Percentiles rank a stretch among this genome's conserved stretches.
These are phyloP conservation scores for Mesoclemmys tuberculata DNA, from an alignment of 2,113 vertebrate genomes.

Conservation along the genomic window DNA sequence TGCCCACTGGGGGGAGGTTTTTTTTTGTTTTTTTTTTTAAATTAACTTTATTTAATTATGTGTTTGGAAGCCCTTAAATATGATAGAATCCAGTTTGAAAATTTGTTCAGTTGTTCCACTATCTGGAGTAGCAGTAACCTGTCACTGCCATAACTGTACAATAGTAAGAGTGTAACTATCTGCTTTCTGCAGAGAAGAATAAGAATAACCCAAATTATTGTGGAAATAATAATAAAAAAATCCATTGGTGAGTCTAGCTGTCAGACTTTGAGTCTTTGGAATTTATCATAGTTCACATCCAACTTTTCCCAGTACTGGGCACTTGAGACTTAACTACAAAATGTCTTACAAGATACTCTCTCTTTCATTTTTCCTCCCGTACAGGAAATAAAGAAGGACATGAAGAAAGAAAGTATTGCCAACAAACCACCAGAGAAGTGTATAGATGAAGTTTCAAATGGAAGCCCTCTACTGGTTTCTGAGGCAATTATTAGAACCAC, in stretches of 20 bases:
- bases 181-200: not conserved
- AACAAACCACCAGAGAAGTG: slow-evolving; percentile 82
- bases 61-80: not conserved
- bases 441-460: slow-evolving; percentile 89
- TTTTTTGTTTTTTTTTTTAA: too few species aligned
- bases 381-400: slow-evolving; percentile 95
- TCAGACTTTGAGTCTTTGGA: not conserved
- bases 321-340: not conserved
- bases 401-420: slow-evolving; percentile 87
- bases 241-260: not conserved
- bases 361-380: slow-evolving; percentile 30
- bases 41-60: not conserved
- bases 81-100: not conserved
- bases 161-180: not conserved
- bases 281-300: not conserved
- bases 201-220: not conserved
- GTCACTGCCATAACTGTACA: not conserved
- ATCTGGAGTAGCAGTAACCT: not conserved
- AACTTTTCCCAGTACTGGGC: not conserved
- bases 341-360: too few species aligned
- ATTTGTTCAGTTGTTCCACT: not conserved
- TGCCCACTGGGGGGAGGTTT: not conserved
- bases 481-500: slow-evolving; percentile 87
- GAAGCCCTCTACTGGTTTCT: slow-evolving; percentile 88
- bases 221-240: not conserved